These are phyloP conservation scores for Leptodactylus fuscus DNA, from an alignment of 2,113 vertebrate species.

Conservation along the genomic window DNA sequence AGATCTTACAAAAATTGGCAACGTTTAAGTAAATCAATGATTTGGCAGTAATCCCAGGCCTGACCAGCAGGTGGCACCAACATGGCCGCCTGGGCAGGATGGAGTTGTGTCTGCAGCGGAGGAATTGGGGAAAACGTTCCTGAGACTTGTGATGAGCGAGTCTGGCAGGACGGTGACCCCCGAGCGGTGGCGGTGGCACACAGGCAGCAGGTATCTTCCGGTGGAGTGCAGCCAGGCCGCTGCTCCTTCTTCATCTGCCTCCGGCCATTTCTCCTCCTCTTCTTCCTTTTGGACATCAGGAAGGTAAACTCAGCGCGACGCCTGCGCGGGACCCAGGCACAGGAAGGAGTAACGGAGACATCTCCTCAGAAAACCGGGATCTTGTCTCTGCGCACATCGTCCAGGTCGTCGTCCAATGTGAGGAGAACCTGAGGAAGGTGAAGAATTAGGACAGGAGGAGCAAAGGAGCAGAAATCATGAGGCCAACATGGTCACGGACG, in stretches of 20 bases:
- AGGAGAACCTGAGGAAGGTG: constrained; percentile 75
- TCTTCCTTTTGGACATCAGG: not conserved
- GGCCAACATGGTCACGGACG: too few species aligned
- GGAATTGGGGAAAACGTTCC: not conserved
- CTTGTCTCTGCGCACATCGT: constrained; percentile 77
- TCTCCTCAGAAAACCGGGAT: constrained; percentile 78
- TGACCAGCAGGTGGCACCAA: not conserved
- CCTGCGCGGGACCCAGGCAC: not conserved
- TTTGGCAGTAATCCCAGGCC: not conserved
- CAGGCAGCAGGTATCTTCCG: constrained; percentile 37
- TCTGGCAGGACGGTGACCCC: not conserved
- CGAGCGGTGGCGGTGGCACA: not conserved
- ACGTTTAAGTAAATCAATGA: not conserved
- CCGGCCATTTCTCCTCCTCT: not conserved
- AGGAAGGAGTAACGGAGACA: not conserved
- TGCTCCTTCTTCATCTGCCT: not conserved
- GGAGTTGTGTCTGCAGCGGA: not conserved
- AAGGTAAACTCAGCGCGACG: not conserved
- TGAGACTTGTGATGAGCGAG: not conserved
- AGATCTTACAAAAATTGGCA: not conserved
- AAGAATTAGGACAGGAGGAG: not conserved
- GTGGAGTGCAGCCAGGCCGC: not conserved
- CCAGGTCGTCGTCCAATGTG: constrained; percentile 81
- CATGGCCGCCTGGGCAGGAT: not conserved
- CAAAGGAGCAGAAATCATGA: not conserved